phyloP scores from a whole-genome alignment of 2,888 invertebrate species.

The Drosophila monieri region DNA sequence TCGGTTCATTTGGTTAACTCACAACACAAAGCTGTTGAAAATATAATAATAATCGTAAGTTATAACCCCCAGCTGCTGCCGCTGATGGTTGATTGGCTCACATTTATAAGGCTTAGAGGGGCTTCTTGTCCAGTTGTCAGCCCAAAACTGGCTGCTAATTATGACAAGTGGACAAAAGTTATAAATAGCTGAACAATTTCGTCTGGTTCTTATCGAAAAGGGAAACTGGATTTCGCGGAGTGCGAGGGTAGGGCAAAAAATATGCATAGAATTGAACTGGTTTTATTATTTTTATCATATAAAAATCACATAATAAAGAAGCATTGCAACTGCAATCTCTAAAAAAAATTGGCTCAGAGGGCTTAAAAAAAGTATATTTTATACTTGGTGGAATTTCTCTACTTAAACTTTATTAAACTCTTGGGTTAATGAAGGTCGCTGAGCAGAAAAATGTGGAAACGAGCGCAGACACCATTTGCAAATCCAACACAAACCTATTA shows the following conservation, averaged over 20 bases:
- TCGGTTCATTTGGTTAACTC: slow-evolving; percentile 35
- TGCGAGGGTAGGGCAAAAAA: background rate
- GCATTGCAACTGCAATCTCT: slow-evolving; percentile 10
- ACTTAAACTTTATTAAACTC: slow-evolving; percentile 9
- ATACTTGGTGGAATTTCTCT: background rate
- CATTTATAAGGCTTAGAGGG: slow-evolving; percentile 60
- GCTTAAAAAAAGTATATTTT: background rate
- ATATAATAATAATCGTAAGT: slow-evolving; percentile 60
- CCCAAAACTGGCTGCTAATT: slow-evolving; percentile 28
- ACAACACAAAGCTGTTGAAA: slow-evolving; percentile 63
- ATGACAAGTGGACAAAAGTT: slow-evolving; percentile 20
- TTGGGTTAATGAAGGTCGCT: slow-evolving; percentile 43
- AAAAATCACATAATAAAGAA: background rate
- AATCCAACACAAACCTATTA: slow-evolving; percentile 38
- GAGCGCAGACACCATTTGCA: slow-evolving; percentile 32
- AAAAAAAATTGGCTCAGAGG: background rate
- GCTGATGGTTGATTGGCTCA: slow-evolving; percentile 54
- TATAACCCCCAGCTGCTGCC: slow-evolving; percentile 64
- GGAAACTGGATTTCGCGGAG: slow-evolving; percentile 27
- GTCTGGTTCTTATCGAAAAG: slow-evolving; percentile 30
- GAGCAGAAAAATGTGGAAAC: slow-evolving; percentile 4
- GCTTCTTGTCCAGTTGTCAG: slow-evolving; percentile 9
- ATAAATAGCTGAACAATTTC: slow-evolving; percentile 33
- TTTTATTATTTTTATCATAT: slow-evolving; percentile 13
- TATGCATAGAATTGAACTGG: slow-evolving; percentile 23